Evolutionary conservation across 1,140 invertebrate genomes (phyloP).

Genomic region (Cotesia vestalis): DNA sequence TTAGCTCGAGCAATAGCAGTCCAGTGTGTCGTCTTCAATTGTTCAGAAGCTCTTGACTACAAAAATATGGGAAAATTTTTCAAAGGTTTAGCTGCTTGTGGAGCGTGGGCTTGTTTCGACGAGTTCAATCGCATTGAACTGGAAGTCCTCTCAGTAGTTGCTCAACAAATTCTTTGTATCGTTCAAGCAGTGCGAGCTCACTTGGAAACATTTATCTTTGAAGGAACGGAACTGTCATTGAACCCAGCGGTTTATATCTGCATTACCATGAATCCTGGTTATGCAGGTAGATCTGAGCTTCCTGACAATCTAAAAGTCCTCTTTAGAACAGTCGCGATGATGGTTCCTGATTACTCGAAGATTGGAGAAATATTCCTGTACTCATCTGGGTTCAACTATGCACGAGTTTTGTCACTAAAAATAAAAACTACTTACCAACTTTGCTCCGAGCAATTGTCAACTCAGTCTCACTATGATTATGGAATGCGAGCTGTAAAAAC

Average conservation of each 20-base stretch:
- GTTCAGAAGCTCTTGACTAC: slow-evolving; percentile 92
- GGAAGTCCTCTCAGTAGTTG: slow-evolving; percentile 84
- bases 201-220: slow-evolving; percentile 80
- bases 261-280: slow-evolving; percentile 95
- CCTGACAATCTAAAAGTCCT: slow-evolving; percentile 92
- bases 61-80: slow-evolving; percentile 94
- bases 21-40: slow-evolving; percentile 94
- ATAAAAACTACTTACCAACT: slow-evolving; percentile 89
- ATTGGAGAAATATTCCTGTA: slow-evolving; percentile 92
- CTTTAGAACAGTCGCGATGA: slow-evolving; percentile 94
- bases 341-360: slow-evolving; percentile 92
- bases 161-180: slow-evolving; percentile 84
- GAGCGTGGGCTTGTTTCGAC: slow-evolving; percentile 94
- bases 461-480: slow-evolving; percentile 90
- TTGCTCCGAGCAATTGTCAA: slow-evolving; percentile 89
- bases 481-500: slow-evolving; percentile 88
- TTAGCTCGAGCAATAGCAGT: slow-evolving; percentile 89
- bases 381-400: slow-evolving; percentile 87
- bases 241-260: slow-evolving; percentile 88
- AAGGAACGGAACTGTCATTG: slow-evolving; percentile 82
- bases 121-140: slow-evolving; percentile 95
- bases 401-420: slow-evolving; percentile 82
- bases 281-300: slow-evolving; percentile 85
- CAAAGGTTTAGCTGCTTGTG: slow-evolving; percentile 86
- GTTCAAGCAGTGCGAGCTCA: slow-evolving; percentile 80